These are phyloP conservation scores for Hydraecia micacea DNA, from an alignment of 2,888 invertebrate species.

Conservation along the genomic window DNA sequence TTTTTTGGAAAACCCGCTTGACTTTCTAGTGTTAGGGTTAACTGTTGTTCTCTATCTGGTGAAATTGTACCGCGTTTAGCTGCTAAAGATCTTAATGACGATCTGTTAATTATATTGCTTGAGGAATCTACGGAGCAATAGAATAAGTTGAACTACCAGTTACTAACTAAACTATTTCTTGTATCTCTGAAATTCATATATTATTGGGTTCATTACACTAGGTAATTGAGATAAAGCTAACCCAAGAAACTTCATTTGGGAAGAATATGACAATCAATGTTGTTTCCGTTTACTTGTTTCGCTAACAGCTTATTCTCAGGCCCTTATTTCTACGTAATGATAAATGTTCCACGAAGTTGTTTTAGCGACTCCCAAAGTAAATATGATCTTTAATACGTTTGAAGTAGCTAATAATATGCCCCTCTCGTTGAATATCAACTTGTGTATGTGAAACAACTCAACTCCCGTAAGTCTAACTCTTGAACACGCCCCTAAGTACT, in stretches of 20 bases:
- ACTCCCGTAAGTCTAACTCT: slow-evolving; percentile 68
- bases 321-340: slow-evolving; percentile 44
- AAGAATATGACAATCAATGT: slow-evolving; percentile 20
- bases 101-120: slow-evolving; percentile 13
- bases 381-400: slow-evolving; percentile 62
- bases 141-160: not conserved
- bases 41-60: slow-evolving; percentile 31
- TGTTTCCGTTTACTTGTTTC: slow-evolving; percentile 24
- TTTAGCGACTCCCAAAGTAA: slow-evolving; percentile 52
- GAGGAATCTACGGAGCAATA: not conserved
- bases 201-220: not conserved
- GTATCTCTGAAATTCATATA: not conserved
- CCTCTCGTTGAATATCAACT: slow-evolving; percentile 63
- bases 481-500: slow-evolving; percentile 69
- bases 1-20: slow-evolving; percentile 57
- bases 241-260: slow-evolving; percentile 7
- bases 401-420: slow-evolving; percentile 62
- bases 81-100: slow-evolving; percentile 19
- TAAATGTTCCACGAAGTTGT: slow-evolving; percentile 61
- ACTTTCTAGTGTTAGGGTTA: slow-evolving; percentile 53
- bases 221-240: not conserved
- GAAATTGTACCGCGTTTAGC: slow-evolving; percentile 2
- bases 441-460: slow-evolving; percentile 67
- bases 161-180: not conserved
- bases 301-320: slow-evolving; percentile 38